phyloP scores from a whole-genome alignment of 1,140 invertebrate species.

The Triops cancriformis region DNA sequence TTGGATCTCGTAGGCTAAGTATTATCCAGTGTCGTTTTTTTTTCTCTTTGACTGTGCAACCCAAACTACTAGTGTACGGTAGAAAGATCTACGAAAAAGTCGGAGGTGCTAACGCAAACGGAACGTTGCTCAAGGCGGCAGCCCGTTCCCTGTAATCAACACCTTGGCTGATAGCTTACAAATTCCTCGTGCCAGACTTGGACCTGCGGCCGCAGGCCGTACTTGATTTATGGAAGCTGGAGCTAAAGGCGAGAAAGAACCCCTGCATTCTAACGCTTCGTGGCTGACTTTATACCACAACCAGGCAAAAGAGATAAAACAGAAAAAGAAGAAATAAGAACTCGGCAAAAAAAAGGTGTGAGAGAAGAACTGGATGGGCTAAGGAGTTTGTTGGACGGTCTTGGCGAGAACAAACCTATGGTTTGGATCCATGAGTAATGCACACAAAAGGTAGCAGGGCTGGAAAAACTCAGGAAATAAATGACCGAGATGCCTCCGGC shows the following conservation, averaged over 20 bases:
- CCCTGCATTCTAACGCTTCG: constrained; percentile 8
- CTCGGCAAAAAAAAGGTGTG: neutral
- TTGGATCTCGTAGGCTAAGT: neutral
- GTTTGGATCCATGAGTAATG: constrained; percentile 13
- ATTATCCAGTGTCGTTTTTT: constrained; percentile 1
- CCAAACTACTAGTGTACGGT: neutral
- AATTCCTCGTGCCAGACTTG: constrained; percentile 25
- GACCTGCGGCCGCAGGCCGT: constrained; percentile 18
- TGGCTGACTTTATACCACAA: neutral
- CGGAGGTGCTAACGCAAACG: constrained; percentile 4
- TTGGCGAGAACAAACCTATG: neutral
- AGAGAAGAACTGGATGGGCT: neutral
- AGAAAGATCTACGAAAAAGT: neutral
- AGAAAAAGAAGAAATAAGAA: neutral
- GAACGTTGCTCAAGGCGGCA: constrained; percentile 2
- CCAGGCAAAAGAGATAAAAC: neutral
- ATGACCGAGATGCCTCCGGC: neutral
- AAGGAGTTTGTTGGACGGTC: neutral
- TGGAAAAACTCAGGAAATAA: neutral
- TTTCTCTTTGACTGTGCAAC: neutral
- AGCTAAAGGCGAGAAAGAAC: constrained; percentile 9
- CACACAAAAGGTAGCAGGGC: neutral
- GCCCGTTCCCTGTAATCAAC: constrained; percentile 25
- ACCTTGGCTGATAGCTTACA: constrained; percentile 26
- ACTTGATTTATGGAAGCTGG: constrained; percentile 13